A percentile compares a stretch with the other conserved stretches of the same genome.
phyloP scores from a whole-genome alignment of 2,113 vertebrate genomes.

The Salminus brasiliensis region DNA sequence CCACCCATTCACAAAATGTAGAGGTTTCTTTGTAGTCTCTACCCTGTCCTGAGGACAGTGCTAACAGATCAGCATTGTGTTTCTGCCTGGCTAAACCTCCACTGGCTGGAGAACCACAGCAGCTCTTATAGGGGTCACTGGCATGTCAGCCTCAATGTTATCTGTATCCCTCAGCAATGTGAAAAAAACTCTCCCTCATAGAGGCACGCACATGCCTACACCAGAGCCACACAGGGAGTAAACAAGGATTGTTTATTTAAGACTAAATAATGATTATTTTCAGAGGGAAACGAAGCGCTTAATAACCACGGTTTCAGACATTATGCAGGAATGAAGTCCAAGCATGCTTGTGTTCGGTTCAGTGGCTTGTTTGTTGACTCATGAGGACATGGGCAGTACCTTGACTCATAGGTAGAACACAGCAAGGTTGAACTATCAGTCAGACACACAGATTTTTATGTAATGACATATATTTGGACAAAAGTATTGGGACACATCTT shows the following conservation, averaged over 20 bases:
- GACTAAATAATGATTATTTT: constrained; percentile 38
- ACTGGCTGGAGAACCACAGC: constrained; percentile 25
- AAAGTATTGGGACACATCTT: too few relatives aligned
- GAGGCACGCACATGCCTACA: background rate
- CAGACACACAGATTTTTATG: background rate
- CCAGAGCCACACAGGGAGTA: constrained; percentile 20
- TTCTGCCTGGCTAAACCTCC: constrained; percentile 36
- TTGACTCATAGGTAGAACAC: constrained; percentile 1
- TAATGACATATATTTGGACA: too few relatives aligned
- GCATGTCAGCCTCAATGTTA: constrained; percentile 23
- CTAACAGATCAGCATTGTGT: constrained; percentile 8
- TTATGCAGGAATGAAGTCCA: constrained; percentile 15
- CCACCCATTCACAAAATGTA: constrained; percentile 8
- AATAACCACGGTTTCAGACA: background rate
- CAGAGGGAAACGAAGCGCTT: constrained; percentile 16
- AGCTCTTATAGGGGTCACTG: constrained; percentile 40
- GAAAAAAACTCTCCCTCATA: background rate
- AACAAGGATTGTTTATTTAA: background rate
- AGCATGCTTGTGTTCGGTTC: constrained; percentile 20
- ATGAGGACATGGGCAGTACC: constrained; percentile 13
- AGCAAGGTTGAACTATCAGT: constrained; percentile 3
- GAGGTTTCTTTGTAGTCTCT: constrained; percentile 9
- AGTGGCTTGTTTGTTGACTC: constrained; percentile 7
- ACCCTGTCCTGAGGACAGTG: constrained; percentile 30
- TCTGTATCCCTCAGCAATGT: constrained; percentile 17